phyloP scores from a whole-genome alignment of 2,113 vertebrate species.

The Turnix velox region DNA sequence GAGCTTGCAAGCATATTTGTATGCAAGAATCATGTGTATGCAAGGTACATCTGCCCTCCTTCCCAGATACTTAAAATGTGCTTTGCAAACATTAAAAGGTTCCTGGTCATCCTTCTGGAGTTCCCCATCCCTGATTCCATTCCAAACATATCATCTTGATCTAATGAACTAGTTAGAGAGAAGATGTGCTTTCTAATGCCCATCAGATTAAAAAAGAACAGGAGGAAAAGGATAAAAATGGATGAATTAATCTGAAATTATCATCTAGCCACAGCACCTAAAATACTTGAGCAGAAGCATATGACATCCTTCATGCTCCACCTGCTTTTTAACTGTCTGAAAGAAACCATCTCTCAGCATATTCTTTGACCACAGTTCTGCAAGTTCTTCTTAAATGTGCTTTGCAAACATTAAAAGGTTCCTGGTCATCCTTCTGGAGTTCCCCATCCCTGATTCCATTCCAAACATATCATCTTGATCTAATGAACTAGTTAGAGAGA shows the following conservation, averaged over 20 bases:
- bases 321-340: not conserved
- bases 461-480: not conserved
- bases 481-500: constrained; percentile 38
- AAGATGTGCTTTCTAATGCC: constrained; percentile 41
- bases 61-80: not conserved
- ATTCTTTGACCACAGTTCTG: not conserved
- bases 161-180: constrained; percentile 30
- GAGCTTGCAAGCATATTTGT: not conserved
- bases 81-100: not conserved
- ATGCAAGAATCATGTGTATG: not conserved
- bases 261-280: not conserved
- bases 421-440: not conserved
- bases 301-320: not conserved
- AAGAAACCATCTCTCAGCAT: not conserved
- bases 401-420: too few species aligned
- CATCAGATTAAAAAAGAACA: not conserved
- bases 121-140: not conserved
- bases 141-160: not conserved
- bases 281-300: not conserved
- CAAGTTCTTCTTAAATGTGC: too few species aligned
- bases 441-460: not conserved
- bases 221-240: constrained; percentile 35
- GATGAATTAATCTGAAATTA: not conserved
- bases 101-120: not conserved
- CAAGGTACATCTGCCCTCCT: not conserved